These are phyloP conservation scores for Athene noctua DNA, from an alignment of 2,113 vertebrate species.

Conservation along the genomic window DNA sequence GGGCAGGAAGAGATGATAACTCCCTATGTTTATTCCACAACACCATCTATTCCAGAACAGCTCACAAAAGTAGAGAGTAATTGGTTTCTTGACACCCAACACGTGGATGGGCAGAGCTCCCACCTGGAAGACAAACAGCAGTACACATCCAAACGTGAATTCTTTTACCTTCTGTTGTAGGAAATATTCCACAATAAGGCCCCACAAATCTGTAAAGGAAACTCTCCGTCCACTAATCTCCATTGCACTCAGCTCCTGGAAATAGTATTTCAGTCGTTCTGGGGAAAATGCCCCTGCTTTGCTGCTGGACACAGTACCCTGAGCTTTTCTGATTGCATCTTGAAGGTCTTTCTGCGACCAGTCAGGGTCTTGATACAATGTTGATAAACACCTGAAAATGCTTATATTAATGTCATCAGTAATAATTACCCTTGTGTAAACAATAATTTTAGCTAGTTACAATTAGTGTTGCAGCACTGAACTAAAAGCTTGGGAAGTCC, in stretches of 20 bases:
- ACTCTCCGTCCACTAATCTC: slow-evolving; percentile 52
- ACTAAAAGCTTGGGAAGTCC: not conserved
- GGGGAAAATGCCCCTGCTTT: slow-evolving; percentile 67
- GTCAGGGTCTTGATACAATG: slow-evolving; percentile 75
- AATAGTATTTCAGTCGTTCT: slow-evolving; percentile 76
- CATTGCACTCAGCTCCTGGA: slow-evolving; percentile 68
- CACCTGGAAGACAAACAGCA: not conserved
- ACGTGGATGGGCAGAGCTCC: fast-evolving
- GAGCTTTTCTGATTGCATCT: slow-evolving; percentile 50
- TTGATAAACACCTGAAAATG: slow-evolving; percentile 79
- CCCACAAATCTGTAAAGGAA: slow-evolving; percentile 80
- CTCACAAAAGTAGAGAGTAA: not conserved
- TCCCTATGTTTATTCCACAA: not conserved
- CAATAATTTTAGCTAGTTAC: not conserved
- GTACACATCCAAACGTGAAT: not conserved
- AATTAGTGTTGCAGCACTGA: not conserved
- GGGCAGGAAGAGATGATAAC: not conserved
- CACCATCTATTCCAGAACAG: not conserved
- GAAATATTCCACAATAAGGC: slow-evolving; percentile 81
- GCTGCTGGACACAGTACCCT: slow-evolving; percentile 70
- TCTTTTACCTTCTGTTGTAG: slow-evolving; percentile 78
- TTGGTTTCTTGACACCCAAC: not conserved
- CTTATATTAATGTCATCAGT: not conserved
- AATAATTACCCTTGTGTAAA: not conserved
- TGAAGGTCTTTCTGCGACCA: slow-evolving; percentile 81